Evolutionary conservation across 1,140 invertebrate genomes (phyloP), one percentile per base, ranked within the genome.

Genomic region (Kradibia gibbosae): DNA sequence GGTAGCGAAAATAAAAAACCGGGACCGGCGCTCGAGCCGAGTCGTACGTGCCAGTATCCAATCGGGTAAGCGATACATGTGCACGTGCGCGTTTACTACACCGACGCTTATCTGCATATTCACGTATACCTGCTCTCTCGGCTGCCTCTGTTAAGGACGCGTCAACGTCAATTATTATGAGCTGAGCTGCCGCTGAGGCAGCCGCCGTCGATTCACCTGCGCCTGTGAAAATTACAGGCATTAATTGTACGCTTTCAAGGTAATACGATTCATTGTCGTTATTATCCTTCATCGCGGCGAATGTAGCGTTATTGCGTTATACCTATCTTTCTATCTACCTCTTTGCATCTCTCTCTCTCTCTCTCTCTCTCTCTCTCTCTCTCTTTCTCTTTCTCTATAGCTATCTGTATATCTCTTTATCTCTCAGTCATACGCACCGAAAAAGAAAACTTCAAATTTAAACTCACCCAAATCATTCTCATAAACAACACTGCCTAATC

Each of bases 201-300:
- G 45, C 72, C 45, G 70, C 70, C 11, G 45, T 50, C 45, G n/a
- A 71, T 71, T 71, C 70, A 25, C 70, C 48, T 48, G 50, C 22
- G 65, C 39, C 67, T 79, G 70, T 79, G 78, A 79, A 73, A 72
- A 79, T 79, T 79, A 72, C 70, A 72, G 70, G 50, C 78, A 79
- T 79, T 79, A 79, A 79, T 79, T 79, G 67, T 72, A 72, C 70
- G 39, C 60, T 79, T 79, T 73, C 78, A 79, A 79, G 78, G 78
- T 79, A 79, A 79, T 79, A 72, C 78, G 78, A 79, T 79, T 79
- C 78, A 72, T 79, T 79, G 70, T 79, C 78, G 78, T 79, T 60
- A 79, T 79, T 79, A 79, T 79, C 70, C 77, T 72, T 79, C 70
- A 39, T 53, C 39, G 22, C 39, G 39, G 74, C 74, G 11, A 77